A percentile compares a stretch with the other conserved stretches of the same genome.
phyloP scores from a whole-genome alignment of 2,888 invertebrate species.

The Andrena chrysosceles region DNA sequence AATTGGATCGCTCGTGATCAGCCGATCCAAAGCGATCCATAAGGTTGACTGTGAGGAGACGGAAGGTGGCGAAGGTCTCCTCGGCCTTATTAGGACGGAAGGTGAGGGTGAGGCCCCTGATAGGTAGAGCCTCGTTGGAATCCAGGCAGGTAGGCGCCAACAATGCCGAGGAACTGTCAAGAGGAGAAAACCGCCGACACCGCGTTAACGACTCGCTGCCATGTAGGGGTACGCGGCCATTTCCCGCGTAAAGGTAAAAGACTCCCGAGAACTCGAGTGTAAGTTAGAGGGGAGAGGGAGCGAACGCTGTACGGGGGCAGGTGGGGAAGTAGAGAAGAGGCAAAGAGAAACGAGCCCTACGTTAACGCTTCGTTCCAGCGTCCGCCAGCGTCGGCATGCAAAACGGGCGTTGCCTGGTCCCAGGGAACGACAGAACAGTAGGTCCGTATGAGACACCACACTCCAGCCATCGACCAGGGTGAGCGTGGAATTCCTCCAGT shows the following conservation, averaged over 20 bases:
- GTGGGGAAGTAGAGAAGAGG: slow-evolving; percentile 28
- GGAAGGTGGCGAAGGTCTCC: slow-evolving; percentile 47
- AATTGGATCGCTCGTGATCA: slow-evolving; percentile 27
- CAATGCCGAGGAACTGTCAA: slow-evolving; percentile 73
- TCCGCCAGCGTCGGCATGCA: slow-evolving; percentile 69
- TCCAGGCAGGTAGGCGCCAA: slow-evolving; percentile 75
- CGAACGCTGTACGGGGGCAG: not conserved
- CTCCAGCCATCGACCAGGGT: slow-evolving; percentile 46
- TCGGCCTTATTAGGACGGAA: slow-evolving; percentile 67
- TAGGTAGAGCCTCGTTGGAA: slow-evolving; percentile 71
- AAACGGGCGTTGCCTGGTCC: slow-evolving; percentile 72
- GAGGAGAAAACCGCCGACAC: slow-evolving; percentile 74
- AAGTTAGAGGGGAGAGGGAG: slow-evolving; percentile 36
- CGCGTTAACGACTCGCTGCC: slow-evolving; percentile 79
- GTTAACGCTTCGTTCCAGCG: slow-evolving; percentile 47
- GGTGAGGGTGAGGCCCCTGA: slow-evolving; percentile 71
- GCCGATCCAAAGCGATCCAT: slow-evolving; percentile 24
- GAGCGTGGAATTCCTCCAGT: slow-evolving; percentile 57
- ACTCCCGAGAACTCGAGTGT: slow-evolving; percentile 51
- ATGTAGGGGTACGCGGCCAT: slow-evolving; percentile 76
- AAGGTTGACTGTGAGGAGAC: slow-evolving; percentile 25
- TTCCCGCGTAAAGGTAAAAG: slow-evolving; percentile 69
- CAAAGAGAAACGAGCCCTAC: slow-evolving; percentile 63
- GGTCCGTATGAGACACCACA: slow-evolving; percentile 62
- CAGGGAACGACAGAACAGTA: slow-evolving; percentile 74